Evolutionary conservation across 1,140 invertebrate species (phyloP).

Genomic region (Micrasema minimum): DNA sequence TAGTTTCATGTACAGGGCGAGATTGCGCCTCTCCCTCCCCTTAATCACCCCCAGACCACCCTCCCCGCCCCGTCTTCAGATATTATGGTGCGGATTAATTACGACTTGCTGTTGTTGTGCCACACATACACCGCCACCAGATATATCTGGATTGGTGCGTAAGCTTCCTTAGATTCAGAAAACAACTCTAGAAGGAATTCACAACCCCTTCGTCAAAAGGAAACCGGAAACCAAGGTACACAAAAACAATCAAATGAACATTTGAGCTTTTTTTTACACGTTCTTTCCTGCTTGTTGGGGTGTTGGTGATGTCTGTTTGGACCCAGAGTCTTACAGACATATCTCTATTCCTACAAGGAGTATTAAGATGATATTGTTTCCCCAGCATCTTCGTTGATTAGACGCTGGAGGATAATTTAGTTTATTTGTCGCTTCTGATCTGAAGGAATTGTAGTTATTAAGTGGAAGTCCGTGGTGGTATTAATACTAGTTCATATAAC

Average conservation of each 20-base stretch:
- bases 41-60: not conserved
- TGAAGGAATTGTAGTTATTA: slow-evolving; percentile 31
- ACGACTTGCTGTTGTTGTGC: slow-evolving; percentile 38
- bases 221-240: no score
- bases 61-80: slow-evolving; percentile 18
- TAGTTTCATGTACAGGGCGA: no score
- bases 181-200: not conserved
- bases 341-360: slow-evolving; percentile 6
- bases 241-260: no score
- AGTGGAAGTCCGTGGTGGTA: not conserved
- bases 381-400: slow-evolving; percentile 27
- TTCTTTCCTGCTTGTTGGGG: not conserved
- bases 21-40: not conserved
- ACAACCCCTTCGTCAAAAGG: no score
- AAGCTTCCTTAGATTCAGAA: slow-evolving; percentile 17
- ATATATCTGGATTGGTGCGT: slow-evolving; percentile 38
- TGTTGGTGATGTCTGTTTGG: not conserved
- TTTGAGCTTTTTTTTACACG: not conserved
- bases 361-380: slow-evolving; percentile 37
- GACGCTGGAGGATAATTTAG: slow-evolving; percentile 35
- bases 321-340: no score
- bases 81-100: slow-evolving; percentile 41
- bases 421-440: slow-evolving; percentile 37
- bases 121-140: slow-evolving; percentile 15
- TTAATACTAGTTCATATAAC: no score